Conservation (phyloP, 2,888 invertebrate genomes). For the Tenthredo mesomela region DNA sequence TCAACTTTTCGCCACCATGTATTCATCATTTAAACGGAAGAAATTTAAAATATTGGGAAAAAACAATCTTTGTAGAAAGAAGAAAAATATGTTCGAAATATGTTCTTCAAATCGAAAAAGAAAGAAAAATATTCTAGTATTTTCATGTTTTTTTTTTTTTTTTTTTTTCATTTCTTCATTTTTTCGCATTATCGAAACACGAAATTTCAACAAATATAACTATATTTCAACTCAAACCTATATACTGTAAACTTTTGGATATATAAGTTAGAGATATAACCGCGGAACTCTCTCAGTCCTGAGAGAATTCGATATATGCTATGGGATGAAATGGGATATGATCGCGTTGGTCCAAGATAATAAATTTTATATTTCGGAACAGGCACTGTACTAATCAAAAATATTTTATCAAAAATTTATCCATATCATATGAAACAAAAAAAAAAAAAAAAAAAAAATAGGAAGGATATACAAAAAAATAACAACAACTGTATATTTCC, state of each 20-base stretch:
- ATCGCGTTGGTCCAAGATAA: not conserved
- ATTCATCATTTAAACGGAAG: no score
- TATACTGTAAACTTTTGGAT: not conserved
- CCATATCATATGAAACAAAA: no score
- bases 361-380: not conserved
- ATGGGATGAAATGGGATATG: not conserved
- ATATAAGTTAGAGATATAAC: not conserved
- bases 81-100: no score
- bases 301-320: not conserved
- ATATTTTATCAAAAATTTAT: not conserved
- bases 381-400: not conserved
- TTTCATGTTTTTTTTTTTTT: no score
- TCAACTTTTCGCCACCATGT: not conserved
- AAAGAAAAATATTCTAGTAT: no score
- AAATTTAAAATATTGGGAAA: no score
- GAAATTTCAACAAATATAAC: not conserved
- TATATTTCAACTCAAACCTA: not conserved
- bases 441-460: no score
- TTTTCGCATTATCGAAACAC: not conserved
- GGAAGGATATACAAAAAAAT: no score
- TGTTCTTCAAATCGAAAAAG: no score
- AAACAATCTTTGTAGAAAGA: no score
- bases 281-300: not conserved
- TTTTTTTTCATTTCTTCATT: no score
- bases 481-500: no score